phyloP scores from a whole-genome alignment of 2,797 vertebrate species.

The Squalus acanthias region DNA sequence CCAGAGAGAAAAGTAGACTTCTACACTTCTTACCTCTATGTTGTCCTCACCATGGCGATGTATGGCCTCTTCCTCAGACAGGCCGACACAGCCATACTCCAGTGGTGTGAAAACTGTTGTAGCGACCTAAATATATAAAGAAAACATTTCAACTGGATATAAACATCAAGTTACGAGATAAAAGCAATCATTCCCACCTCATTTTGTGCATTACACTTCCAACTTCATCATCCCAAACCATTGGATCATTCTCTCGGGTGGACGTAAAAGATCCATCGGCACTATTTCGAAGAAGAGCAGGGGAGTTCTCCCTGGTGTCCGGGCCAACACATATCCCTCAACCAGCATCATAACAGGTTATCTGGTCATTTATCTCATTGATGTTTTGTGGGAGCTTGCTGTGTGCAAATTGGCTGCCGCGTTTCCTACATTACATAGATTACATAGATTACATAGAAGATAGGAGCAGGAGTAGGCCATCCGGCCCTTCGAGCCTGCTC shows the following conservation, averaged over 20 bases:
- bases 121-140: constrained; percentile 65
- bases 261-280: neutral
- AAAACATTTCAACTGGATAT: neutral
- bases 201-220: neutral
- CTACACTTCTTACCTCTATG: constrained; percentile 66
- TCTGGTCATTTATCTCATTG: neutral
- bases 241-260: neutral
- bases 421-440: neutral
- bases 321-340: neutral
- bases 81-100: constrained; percentile 85
- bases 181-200: neutral
- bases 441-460: too few relatives aligned
- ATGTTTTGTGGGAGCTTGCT: neutral
- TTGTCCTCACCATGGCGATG: constrained; percentile 63
- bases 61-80: constrained; percentile 82
- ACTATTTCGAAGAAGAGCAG: neutral
- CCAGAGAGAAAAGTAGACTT: neutral
- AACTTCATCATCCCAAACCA: neutral
- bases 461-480: too few relatives aligned
- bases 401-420: neutral
- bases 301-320: too few relatives aligned
- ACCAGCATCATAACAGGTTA: neutral
- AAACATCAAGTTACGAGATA: neutral
- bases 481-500: too few relatives aligned
- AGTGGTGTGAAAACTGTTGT: constrained; percentile 91